Conservation (phyloP, 1,140 invertebrate genomes). For the Geopemphigus sp. region DNA sequence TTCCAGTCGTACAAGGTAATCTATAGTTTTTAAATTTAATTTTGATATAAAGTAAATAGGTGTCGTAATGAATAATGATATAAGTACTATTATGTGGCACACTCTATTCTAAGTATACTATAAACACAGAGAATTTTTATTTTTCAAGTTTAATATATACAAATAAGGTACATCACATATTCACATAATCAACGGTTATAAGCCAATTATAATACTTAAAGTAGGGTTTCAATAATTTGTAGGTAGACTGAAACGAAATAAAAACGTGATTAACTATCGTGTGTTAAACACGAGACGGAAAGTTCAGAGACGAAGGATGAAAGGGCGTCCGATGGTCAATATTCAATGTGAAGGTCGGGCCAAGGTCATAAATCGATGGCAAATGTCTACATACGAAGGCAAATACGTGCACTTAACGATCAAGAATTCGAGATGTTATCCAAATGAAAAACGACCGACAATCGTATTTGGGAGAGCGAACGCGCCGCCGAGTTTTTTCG, state of each 20-base stretch:
- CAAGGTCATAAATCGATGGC: slow-evolving; percentile 1
- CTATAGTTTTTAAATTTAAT: too few species aligned
- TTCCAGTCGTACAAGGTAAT: too few species aligned
- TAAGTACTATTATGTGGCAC: too few species aligned
- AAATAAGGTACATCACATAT: background rate
- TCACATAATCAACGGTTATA: background rate
- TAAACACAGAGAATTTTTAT: too few species aligned
- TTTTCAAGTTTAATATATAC: too few species aligned
- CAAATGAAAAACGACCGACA: too few species aligned
- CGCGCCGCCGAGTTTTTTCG: too few species aligned
- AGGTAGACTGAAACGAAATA: background rate
- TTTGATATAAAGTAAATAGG: too few species aligned
- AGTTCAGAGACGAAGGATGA: background rate
- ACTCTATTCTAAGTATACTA: too few species aligned
- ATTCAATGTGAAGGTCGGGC: slow-evolving; percentile 30
- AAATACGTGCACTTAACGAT: background rate
- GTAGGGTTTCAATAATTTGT: background rate
- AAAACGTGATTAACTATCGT: background rate
- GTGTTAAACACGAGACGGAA: background rate
- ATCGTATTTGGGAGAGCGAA: too few species aligned
- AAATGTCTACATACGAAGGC: too few species aligned
- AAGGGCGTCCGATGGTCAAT: background rate
- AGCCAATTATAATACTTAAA: background rate
- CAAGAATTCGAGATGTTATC: background rate
- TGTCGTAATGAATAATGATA: too few species aligned